Conservation (phyloP, 2,113 vertebrate species). For the Hippocampus comes region DNA sequence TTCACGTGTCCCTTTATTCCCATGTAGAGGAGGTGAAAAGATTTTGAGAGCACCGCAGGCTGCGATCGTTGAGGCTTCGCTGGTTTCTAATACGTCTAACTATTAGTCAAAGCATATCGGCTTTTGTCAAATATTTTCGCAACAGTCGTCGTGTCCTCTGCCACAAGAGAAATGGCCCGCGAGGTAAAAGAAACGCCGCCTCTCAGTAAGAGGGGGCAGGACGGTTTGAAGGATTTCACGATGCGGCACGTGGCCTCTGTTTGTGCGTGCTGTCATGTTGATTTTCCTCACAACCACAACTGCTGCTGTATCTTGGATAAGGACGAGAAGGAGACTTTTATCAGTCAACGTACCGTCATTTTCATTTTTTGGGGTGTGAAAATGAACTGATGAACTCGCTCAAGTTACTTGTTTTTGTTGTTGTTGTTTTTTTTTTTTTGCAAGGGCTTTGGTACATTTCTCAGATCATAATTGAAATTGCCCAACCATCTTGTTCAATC, state of each 20-base stretch:
- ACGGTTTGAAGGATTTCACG: conserved; percentile 13
- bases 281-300: no score
- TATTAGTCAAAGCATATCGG: conserved; percentile 53
- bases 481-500: no score
- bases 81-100: conserved; percentile 56
- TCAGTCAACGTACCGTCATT: no score
- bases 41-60: conserved; percentile 65
- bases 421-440: no score
- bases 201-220: conserved; percentile 33
- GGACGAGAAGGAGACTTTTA: no score
- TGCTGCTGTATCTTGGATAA: no score
- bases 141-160: conserved; percentile 34
- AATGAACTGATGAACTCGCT: no score
- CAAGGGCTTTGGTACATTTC: no score
- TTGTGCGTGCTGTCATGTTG: neutral
- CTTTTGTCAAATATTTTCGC: conserved; percentile 45
- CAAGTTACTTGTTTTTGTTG: no score
- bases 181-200: conserved; percentile 32
- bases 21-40: conserved; percentile 63
- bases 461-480: no score
- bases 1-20: conserved; percentile 55
- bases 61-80: conserved; percentile 61
- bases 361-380: no score
- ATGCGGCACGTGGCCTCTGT: neutral
- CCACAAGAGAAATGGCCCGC: conserved; percentile 45